A percentile compares a stretch with the other conserved stretches of the same genome.
phyloP scores from a whole-genome alignment of 2,797 vertebrate genomes.

The Halcyon badia region DNA sequence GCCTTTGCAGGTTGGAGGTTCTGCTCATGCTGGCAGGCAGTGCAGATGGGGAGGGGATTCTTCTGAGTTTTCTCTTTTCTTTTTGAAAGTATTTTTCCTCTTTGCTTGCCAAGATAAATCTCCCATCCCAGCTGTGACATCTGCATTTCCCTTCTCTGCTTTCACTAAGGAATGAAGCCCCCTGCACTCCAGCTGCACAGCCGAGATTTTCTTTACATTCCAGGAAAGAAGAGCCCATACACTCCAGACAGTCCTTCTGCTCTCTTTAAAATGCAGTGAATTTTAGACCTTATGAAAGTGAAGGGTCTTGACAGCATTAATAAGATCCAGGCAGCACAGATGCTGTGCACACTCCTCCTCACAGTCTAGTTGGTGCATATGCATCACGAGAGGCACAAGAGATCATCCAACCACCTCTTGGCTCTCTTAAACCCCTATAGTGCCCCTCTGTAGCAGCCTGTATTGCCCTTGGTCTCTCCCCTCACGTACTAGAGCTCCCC shows the following conservation, averaged over 20 bases:
- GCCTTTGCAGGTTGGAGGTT: conserved; percentile 69
- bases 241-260: conserved; percentile 72
- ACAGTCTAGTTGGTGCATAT: not conserved
- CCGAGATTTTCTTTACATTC: conserved; percentile 74
- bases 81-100: conserved; percentile 82
- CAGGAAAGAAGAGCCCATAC: conserved; percentile 67
- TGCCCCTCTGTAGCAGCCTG: not conserved
- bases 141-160: conserved; percentile 78
- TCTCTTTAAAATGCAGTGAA: conserved; percentile 44
- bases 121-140: conserved; percentile 79
- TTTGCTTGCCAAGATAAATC: conserved; percentile 82
- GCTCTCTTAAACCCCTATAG: not conserved
- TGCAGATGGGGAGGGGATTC: conserved; percentile 76
- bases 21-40: conserved; percentile 67
- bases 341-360: not conserved
- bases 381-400: not conserved
- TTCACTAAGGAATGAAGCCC: conserved; percentile 75
- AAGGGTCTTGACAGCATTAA: conserved; percentile 23
- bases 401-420: not conserved
- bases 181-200: conserved; percentile 75
- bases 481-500: not conserved
- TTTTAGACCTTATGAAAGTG: conserved; percentile 51
- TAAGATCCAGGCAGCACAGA: conserved; percentile 21
- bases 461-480: not conserved
- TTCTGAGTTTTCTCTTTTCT: conserved; percentile 80